Evolutionary conservation across 2,113 vertebrate genomes (phyloP), one percentile per base, ranked within the genome.

Genomic region (Tragelaphus buxtoni): DNA sequence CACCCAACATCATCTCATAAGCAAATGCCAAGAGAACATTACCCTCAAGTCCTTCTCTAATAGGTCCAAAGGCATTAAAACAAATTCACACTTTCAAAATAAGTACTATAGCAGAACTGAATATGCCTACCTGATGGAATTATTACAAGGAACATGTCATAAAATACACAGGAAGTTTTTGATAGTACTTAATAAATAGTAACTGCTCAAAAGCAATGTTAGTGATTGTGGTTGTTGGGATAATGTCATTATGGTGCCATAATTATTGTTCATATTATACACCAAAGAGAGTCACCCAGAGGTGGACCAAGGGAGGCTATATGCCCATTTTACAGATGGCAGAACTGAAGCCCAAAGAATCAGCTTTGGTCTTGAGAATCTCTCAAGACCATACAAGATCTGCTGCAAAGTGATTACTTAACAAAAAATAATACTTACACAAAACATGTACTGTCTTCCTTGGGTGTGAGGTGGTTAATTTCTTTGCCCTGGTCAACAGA

Each of bases 401-500:
- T n/a, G n/a, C n/a, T n/a, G n/a, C n/a, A n/a, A n/a, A n/a, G n/a
- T n/a, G n/a, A n/a, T n/a, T n/a, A n/a, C n/a, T n/a, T n/a, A n/a
- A n/a, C n/a, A n/a, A n/a, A n/a, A n/a, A n/a, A n/a, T n/a, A n/a
- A n/a, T n/a, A n/a, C n/a, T n/a, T n/a, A n/a, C n/a, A n/a, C n/a
- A n/a, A n/a, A n/a, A n/a, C n/a, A n/a, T n/a, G n/a, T 74, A 42
- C 17, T 65, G 11, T 55, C 47, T 93, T 74, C 51, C 65, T n/a
- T n/a, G 7, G 51, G 39, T 94, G 20, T 24, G n/a, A 53, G 6
- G 14, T 61, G 32, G 77, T 79, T 86, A 96, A 95, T 92, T 26
- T 32, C 82, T 91, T 97, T 82, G 88, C 84, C 74, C 80, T n/a
- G 35, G 42, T 90, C 94, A 92, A 42, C 49, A 92, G 65, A 51